These are phyloP conservation scores for Drosophila obscura DNA, from an alignment of 1,140 invertebrate species.

Conservation along the genomic window DNA sequence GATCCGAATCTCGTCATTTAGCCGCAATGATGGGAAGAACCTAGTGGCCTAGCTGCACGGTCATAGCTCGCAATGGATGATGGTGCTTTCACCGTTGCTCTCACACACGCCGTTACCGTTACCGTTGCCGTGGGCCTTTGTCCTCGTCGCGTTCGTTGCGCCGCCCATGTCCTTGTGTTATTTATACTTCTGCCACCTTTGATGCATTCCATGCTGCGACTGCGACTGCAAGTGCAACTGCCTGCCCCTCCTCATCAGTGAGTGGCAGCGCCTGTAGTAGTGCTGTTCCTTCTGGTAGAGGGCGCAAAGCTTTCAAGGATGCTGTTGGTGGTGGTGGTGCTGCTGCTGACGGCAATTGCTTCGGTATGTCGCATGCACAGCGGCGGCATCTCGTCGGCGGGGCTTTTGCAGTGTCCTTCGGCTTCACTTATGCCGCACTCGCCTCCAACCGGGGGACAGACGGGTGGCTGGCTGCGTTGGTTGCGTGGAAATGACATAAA, in stretches of 20 bases:
- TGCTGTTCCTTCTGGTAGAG: constrained; percentile 5
- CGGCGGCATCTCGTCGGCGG: constrained; percentile 43
- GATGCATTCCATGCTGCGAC: constrained; percentile 56
- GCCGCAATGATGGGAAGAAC: constrained; percentile 6
- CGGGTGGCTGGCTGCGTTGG: constrained; percentile 11
- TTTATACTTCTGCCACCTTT: constrained; percentile 58
- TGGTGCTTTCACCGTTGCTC: constrained; percentile 55
- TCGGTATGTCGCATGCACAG: constrained; percentile 21
- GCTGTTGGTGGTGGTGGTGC: constrained; percentile 17
- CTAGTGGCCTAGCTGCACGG: constrained; percentile 51
- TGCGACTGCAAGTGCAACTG: constrained; percentile 34
- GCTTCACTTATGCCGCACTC: constrained; percentile 40
- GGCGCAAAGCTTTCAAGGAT: constrained; percentile 43
- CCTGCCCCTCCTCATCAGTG: constrained; percentile 37
- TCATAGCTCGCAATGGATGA: constrained; percentile 36
- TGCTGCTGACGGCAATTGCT: constrained; percentile 41
- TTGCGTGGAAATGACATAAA: constrained; percentile 53
- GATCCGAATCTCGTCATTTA: constrained; percentile 5
- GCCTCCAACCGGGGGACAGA: not conserved
- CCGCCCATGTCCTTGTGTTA: constrained; percentile 77
- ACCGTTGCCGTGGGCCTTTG: constrained; percentile 47
- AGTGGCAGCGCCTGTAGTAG: constrained; percentile 16
- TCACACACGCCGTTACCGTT: constrained; percentile 17
- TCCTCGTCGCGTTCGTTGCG: constrained; percentile 68
- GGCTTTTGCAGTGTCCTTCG: constrained; percentile 56